These are phyloP conservation scores for Zophobas morio DNA, from an alignment of 1,140 invertebrate species.

Conservation along the genomic window DNA sequence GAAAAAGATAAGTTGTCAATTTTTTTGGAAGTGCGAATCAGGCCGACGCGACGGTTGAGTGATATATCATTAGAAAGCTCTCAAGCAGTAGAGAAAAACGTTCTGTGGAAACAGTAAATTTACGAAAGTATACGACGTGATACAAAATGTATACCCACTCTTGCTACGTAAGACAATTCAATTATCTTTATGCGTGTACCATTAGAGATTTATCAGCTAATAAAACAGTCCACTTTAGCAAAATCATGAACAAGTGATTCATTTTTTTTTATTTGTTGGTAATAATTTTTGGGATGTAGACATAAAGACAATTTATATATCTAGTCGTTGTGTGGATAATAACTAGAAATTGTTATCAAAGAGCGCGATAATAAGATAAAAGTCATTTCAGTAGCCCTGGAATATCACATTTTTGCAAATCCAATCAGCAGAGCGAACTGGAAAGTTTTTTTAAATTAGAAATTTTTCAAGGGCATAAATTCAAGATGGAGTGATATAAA, in stretches of 20 bases:
- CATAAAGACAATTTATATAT: too few species aligned
- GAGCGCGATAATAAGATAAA: too few species aligned
- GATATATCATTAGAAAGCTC: constrained; percentile 39
- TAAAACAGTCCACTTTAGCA: too few species aligned
- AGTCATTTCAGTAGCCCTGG: too few species aligned
- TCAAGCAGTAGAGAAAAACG: constrained; percentile 1
- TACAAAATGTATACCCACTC: constrained; percentile 6
- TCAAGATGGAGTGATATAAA: constrained; percentile 1
- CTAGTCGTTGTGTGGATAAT: too few species aligned
- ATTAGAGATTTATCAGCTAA: not conserved
- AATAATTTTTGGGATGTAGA: too few species aligned
- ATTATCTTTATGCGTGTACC: constrained; percentile 33
- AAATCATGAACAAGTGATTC: not conserved
- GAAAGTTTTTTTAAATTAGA: not conserved
- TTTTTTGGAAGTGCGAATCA: constrained; percentile 22
- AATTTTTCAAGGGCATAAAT: not conserved
- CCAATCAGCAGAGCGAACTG: not conserved
- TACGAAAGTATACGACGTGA: constrained; percentile 11
- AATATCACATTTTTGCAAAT: too few species aligned
- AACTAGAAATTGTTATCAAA: too few species aligned
- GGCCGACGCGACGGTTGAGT: constrained; percentile 14
- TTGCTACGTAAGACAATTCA: constrained; percentile 13
- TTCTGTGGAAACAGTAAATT: not conserved
- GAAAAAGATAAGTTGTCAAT: constrained; percentile 32
- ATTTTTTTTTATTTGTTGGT: not conserved